Evolutionary conservation across 1,140 invertebrate genomes (phyloP).

Genomic region (Melitaea cinxia): DNA sequence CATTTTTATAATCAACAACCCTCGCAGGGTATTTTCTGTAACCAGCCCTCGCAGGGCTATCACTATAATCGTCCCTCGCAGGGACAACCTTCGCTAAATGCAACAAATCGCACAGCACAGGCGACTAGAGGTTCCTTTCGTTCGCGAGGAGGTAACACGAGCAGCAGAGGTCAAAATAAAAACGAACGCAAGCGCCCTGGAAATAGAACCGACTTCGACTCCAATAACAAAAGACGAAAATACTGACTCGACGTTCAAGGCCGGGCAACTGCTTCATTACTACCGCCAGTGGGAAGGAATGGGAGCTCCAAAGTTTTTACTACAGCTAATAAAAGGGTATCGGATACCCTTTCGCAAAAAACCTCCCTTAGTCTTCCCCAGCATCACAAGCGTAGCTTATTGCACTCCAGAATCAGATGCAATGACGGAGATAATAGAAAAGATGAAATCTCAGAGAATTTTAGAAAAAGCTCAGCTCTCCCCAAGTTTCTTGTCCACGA

Average conservation of each 20-base stretch:
- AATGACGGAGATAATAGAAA: constrained; percentile 25
- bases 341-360: constrained; percentile 39
- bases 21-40: constrained; percentile 8
- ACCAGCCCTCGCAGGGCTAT: constrained; percentile 9
- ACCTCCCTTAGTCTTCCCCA: constrained; percentile 32
- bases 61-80: background rate
- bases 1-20: background rate
- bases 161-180: constrained; percentile 5
- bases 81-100: no score
- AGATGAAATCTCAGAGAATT: constrained; percentile 30
- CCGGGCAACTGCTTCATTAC: constrained; percentile 28
- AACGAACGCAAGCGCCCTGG: background rate
- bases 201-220: background rate
- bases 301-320: constrained; percentile 31
- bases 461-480: constrained; percentile 18
- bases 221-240: constrained; percentile 16
- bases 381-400: constrained; percentile 4
- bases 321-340: constrained; percentile 45
- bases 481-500: constrained; percentile 52
- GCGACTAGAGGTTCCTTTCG: constrained; percentile 8
- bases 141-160: background rate
- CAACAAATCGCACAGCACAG: no score
- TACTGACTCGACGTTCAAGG: constrained; percentile 33
- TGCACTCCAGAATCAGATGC: constrained; percentile 9
- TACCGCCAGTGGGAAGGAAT: constrained; percentile 21